Evolutionary conservation across 2,113 vertebrate species (phyloP).

Genomic region (Siniperca knerii): DNA sequence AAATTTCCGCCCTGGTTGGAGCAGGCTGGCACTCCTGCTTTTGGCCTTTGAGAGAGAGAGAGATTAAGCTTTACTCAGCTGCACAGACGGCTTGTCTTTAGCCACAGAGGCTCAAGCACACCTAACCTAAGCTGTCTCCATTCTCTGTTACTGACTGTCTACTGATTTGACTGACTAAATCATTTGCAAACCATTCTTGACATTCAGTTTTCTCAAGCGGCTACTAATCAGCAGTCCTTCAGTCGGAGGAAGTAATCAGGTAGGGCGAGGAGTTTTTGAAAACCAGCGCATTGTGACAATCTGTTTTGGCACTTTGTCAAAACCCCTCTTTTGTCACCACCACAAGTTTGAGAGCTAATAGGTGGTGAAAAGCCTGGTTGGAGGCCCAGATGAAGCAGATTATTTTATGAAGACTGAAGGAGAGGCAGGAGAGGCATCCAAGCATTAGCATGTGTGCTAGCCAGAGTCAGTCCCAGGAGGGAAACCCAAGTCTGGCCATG

Average conservation of each 20-base stretch:
- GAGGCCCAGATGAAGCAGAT: conserved; percentile 62
- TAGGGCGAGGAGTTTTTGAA: conserved; percentile 46
- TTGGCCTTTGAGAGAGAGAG: conserved; percentile 47
- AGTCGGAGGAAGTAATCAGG: conserved; percentile 51
- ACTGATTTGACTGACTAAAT: conserved; percentile 61
- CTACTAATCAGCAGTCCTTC: conserved; percentile 56
- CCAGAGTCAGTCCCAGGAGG: conserved; percentile 70
- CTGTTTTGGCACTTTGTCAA: conserved; percentile 79
- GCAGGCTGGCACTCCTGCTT: conserved; percentile 37
- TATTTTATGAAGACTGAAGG: conserved; percentile 61
- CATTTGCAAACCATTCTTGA: conserved; percentile 48
- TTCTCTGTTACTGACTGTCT: conserved; percentile 38
- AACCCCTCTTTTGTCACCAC: conserved; percentile 68
- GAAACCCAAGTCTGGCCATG: conserved; percentile 75
- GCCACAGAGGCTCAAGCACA: conserved; percentile 42
- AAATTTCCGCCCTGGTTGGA: conserved; percentile 59
- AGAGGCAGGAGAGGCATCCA: conserved; percentile 48
- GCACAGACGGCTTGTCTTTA: conserved; percentile 39
- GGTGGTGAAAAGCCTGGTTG: conserved; percentile 73
- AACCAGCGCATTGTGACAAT: conserved; percentile 60
- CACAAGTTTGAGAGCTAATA: conserved; percentile 68
- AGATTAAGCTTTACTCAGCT: conserved; percentile 49
- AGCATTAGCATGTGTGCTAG: conserved; percentile 82
- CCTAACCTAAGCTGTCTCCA: conserved; percentile 40
- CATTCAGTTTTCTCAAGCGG: conserved; percentile 61